phyloP scores from a whole-genome alignment of 2,113 vertebrate genomes.

The Lipotes vexillifer region DNA sequence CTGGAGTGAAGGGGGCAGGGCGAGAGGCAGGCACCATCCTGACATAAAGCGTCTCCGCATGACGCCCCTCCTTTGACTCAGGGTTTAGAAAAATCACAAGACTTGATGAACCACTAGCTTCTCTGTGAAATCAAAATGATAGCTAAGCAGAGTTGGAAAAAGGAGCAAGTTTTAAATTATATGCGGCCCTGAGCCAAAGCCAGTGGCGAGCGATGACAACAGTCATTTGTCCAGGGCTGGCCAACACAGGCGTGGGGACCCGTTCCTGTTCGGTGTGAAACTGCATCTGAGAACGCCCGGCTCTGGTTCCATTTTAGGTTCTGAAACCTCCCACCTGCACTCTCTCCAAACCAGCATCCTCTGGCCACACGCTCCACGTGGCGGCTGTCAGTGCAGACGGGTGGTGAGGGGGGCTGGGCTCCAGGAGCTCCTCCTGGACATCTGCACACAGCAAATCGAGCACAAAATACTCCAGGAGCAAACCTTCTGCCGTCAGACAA shows the following conservation, averaged over 20 bases:
- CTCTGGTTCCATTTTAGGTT: not conserved
- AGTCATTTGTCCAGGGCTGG: slow-evolving; percentile 24
- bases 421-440: not conserved
- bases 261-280: not conserved
- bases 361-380: not conserved
- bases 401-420: not conserved
- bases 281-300: not conserved
- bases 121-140: slow-evolving; percentile 66
- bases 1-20: not conserved
- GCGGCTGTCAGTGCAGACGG: fast-evolving
- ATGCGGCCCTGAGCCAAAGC: slow-evolving; percentile 35
- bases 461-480: not conserved
- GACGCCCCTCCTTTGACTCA: not conserved
- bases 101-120: slow-evolving; percentile 60
- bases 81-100: slow-evolving; percentile 67
- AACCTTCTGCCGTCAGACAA: not conserved
- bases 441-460: not conserved
- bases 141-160: slow-evolving; percentile 54
- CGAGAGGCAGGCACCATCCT: slow-evolving; percentile 40
- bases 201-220: slow-evolving; percentile 24
- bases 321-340: not conserved
- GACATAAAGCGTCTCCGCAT: slow-evolving; percentile 18
- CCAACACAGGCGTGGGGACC: not conserved
- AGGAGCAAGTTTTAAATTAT: slow-evolving; percentile 62
- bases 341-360: not conserved